Evolutionary conservation across 2,797 vertebrate species (phyloP).

Genomic region (Lepilemur ruficaudatus): DNA sequence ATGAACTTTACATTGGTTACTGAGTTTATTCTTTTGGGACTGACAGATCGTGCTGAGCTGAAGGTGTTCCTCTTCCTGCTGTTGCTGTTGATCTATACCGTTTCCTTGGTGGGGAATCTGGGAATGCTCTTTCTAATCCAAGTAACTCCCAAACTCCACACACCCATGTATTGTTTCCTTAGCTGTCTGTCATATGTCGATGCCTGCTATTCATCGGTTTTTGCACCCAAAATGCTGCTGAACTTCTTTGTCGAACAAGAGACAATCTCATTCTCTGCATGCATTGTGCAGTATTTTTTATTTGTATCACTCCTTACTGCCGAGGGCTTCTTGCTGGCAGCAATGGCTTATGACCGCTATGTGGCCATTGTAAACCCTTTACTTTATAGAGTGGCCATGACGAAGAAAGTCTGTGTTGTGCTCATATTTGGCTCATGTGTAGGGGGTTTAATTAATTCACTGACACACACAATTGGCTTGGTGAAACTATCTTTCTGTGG

Average conservation of each 20-base stretch:
- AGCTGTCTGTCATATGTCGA: conserved; percentile 57
- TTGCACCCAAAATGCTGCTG: conserved; percentile 66
- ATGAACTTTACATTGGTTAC: conserved; percentile 49
- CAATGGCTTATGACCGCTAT: conserved; percentile 72
- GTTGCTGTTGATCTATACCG: conserved; percentile 52
- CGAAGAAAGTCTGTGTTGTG: conserved; percentile 6
- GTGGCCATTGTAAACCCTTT: conserved; percentile 64
- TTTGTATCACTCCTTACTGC: conserved; percentile 65
- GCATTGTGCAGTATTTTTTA: conserved; percentile 69
- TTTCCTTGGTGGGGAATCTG: conserved; percentile 66
- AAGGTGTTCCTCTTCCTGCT: conserved; percentile 40
- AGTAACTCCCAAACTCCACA: conserved; percentile 58
- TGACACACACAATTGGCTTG: conserved; percentile 64
- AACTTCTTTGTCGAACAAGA: conserved; percentile 45
- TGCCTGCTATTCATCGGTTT: conserved; percentile 63
- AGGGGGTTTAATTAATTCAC: conserved; percentile 51
- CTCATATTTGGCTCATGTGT: conserved; percentile 29
- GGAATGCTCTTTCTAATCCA: conserved; percentile 65
- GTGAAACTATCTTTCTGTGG: conserved; percentile 70
- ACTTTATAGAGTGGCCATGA: conserved; percentile 65
- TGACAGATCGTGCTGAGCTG: conserved; percentile 27
- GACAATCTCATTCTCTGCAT: conserved; percentile 62
- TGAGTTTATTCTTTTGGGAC: conserved; percentile 65
- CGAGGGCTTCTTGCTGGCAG: conserved; percentile 68
- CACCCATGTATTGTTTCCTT: conserved; percentile 72